A percentile compares a stretch with the other conserved stretches of the same genome.
Conservation (phyloP, 2,888 invertebrate genomes). For the Mesochorus sp. region DNA sequence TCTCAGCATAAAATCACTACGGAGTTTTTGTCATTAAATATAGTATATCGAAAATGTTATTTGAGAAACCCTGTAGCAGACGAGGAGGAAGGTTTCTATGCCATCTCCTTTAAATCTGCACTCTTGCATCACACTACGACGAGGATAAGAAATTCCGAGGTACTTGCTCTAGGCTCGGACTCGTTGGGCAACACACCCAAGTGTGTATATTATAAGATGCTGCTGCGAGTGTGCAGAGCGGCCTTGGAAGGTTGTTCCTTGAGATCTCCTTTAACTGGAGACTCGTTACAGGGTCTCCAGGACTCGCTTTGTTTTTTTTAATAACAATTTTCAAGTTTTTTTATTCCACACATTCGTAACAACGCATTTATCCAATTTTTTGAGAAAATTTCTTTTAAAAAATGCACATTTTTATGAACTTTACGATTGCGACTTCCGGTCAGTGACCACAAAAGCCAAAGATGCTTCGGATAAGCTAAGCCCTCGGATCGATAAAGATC, state of each 20-base stretch:
- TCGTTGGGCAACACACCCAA: constrained; percentile 51
- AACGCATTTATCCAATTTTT: too few species aligned
- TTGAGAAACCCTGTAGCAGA: not conserved
- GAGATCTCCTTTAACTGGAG: constrained; percentile 43
- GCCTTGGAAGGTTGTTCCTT: constrained; percentile 71
- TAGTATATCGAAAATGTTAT: not conserved
- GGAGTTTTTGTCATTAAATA: not conserved
- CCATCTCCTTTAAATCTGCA: not conserved
- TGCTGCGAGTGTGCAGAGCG: constrained; percentile 57
- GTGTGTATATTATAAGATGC: constrained; percentile 46
- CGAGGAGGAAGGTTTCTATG: not conserved
- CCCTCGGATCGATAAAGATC: constrained; percentile 49
- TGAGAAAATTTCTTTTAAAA: too few species aligned
- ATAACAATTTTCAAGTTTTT: too few species aligned
- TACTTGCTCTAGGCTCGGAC: constrained; percentile 47
- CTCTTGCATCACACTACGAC: constrained; percentile 37
- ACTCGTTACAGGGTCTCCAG: constrained; percentile 31
- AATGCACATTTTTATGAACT: not conserved
- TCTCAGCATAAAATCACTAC: not conserved
- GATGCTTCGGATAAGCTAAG: constrained; percentile 5
- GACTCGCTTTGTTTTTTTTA: constrained; percentile 11
- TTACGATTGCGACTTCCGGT: not conserved
- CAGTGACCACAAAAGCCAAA: not conserved
- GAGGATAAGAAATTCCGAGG: constrained; percentile 46
- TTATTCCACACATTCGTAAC: not conserved